A percentile compares a stretch with the other conserved stretches of the same genome.
phyloP scores from a whole-genome alignment of 2,113 vertebrate genomes.

The Oreochromis niloticus region DNA sequence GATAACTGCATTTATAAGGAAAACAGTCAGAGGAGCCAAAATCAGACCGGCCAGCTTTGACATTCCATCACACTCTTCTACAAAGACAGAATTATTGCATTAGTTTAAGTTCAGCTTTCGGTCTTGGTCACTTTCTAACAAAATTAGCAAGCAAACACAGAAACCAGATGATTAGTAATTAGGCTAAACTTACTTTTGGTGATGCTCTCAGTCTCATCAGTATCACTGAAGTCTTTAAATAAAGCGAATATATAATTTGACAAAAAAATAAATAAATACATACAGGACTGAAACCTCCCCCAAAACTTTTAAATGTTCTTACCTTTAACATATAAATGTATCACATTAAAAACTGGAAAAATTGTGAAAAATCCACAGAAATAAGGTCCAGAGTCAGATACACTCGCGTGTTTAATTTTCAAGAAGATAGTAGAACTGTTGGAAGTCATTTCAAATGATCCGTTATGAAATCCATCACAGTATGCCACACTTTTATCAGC shows the following conservation, averaged over 20 bases:
- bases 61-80: background rate
- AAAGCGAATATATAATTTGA: background rate
- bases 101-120: background rate
- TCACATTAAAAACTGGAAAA: background rate
- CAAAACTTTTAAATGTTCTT: background rate
- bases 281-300: background rate
- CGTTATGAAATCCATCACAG: background rate
- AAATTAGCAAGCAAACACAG: background rate
- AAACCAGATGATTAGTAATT: background rate
- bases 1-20: background rate
- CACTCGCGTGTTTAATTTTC: rapidly evolving
- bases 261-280: background rate
- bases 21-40: background rate
- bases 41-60: background rate
- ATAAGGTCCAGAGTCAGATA: background rate
- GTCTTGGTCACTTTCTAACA: background rate
- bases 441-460: background rate
- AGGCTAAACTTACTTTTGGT: background rate
- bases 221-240: background rate
- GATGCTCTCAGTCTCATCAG: background rate
- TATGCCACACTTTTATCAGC: rapidly evolving
- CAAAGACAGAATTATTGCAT: background rate
- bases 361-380: background rate
- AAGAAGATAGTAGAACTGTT: background rate
- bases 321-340: background rate